A percentile compares a stretch with the other conserved stretches of the same genome.
phyloP scores from a whole-genome alignment of 2,797 vertebrate species.

The Enteromius anoplus region DNA sequence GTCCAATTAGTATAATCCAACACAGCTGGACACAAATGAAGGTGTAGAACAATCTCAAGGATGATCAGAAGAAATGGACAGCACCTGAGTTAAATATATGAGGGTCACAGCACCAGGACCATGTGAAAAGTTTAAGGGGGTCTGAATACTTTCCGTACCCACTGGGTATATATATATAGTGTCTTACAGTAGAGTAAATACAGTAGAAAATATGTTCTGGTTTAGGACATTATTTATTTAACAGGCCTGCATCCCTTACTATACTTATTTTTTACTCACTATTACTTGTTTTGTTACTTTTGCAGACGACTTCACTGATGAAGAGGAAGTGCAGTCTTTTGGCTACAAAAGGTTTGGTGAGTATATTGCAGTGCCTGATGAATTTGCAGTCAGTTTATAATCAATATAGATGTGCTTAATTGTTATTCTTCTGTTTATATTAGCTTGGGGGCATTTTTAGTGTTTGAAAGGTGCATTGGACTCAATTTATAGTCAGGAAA shows the following conservation, averaged over 20 bases:
- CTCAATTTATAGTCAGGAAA: constrained; percentile 24
- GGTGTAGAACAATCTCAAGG: too few species aligned
- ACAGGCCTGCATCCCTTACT: neutral
- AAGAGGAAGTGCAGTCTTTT: constrained; percentile 99
- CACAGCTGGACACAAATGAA: too few species aligned
- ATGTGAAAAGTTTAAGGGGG: too few species aligned
- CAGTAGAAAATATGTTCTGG: too few species aligned
- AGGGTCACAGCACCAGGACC: too few species aligned
- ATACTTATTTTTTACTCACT: constrained; percentile 43
- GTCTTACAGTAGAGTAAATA: too few species aligned
- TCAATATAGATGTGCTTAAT: neutral
- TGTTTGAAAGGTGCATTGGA: constrained; percentile 26
- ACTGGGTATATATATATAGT: too few species aligned
- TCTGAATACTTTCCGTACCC: too few species aligned
- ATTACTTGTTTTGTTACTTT: constrained; percentile 61
- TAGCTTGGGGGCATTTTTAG: neutral
- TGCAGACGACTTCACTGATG: constrained; percentile 95
- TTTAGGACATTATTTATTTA: constrained; percentile 2
- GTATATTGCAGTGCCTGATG: constrained; percentile 65
- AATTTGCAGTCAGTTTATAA: constrained; percentile 14
- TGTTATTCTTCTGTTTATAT: constrained; percentile 1
- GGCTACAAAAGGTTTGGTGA: constrained; percentile 99
- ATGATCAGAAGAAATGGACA: too few species aligned
- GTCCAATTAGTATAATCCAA: too few species aligned
- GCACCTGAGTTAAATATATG: too few species aligned